phyloP scores from a whole-genome alignment of 2,888 invertebrate genomes.

The Anagyrus pseudococci region DNA sequence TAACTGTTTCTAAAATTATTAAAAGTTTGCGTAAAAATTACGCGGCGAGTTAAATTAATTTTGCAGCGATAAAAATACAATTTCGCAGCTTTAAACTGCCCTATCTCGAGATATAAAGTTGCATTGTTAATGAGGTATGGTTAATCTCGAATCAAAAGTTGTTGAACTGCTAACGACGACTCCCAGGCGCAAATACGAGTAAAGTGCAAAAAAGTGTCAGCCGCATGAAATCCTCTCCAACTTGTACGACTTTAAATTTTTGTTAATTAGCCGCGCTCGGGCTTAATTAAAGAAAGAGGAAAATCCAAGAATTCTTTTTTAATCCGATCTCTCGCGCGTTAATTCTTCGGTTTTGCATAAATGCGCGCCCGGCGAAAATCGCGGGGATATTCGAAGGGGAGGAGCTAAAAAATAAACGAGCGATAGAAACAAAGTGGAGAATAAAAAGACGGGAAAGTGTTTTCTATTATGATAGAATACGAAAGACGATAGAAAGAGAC shows the following conservation, averaged over 20 bases:
- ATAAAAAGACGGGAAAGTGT: background rate
- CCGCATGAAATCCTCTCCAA: background rate
- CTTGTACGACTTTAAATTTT: slow-evolving; percentile 15
- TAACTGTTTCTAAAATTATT: too few relatives aligned
- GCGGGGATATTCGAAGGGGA: background rate
- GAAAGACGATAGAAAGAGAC: too few relatives aligned
- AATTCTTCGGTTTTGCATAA: slow-evolving; percentile 19
- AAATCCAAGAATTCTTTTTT: slow-evolving; percentile 18
- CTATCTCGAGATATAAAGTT: too few relatives aligned
- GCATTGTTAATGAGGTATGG: background rate
- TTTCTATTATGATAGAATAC: too few relatives aligned
- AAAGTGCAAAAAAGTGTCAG: background rate
- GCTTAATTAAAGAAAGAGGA: slow-evolving; percentile 17
- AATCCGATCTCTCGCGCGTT: background rate
- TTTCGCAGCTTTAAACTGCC: too few relatives aligned
- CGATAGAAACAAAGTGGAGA: background rate
- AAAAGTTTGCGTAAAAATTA: too few relatives aligned
- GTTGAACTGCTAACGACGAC: too few relatives aligned
- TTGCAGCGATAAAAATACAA: too few relatives aligned
- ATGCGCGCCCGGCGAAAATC: background rate
- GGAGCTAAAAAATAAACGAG: background rate
- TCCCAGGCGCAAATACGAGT: background rate
- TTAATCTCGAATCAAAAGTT: background rate
- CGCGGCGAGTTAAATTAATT: too few relatives aligned
- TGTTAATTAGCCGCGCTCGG: slow-evolving; percentile 14